Percentiles rank a stretch among this genome's conserved stretches.
Evolutionary conservation across 2,113 vertebrate species (phyloP).

Genomic region (Crotalus tigris): DNA sequence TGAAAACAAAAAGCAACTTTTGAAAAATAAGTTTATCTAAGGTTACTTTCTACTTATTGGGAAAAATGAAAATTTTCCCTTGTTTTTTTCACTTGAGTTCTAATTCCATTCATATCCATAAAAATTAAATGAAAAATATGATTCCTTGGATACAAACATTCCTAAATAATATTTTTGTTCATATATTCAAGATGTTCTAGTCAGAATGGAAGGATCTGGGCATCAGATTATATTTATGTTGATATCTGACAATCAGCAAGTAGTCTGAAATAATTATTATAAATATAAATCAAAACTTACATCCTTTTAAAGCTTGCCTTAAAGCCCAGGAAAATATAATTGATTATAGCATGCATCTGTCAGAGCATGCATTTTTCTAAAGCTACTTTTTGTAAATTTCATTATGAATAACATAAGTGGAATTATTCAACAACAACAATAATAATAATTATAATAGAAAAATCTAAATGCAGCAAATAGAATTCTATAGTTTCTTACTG

Average conservation of each 20-base stretch:
- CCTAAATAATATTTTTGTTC: conserved; percentile 33
- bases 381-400: conserved; percentile 40
- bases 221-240: conserved; percentile 56
- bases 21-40: neutral
- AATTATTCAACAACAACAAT: neutral
- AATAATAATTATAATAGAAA: neutral
- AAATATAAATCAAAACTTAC: conserved; percentile 48
- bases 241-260: conserved; percentile 58
- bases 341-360: conserved; percentile 29
- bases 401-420: conserved; percentile 50
- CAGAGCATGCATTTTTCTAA: conserved; percentile 32
- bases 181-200: conserved; percentile 49
- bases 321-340: conserved; percentile 52
- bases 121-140: neutral
- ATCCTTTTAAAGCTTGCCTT: conserved; percentile 54
- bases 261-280: conserved; percentile 62
- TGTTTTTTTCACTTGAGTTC: neutral
- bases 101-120: neutral
- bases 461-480: conserved; percentile 18
- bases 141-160: conserved; percentile 17
- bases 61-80: conserved; percentile 25
- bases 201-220: conserved; percentile 56
- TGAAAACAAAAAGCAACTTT: neutral
- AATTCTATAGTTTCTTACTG: conserved; percentile 40
- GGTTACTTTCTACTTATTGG: neutral